Evolutionary conservation across 2,113 vertebrate species (phyloP), one percentile per base, ranked within the genome.

Genomic region (Myrmecobius fasciatus): DNA sequence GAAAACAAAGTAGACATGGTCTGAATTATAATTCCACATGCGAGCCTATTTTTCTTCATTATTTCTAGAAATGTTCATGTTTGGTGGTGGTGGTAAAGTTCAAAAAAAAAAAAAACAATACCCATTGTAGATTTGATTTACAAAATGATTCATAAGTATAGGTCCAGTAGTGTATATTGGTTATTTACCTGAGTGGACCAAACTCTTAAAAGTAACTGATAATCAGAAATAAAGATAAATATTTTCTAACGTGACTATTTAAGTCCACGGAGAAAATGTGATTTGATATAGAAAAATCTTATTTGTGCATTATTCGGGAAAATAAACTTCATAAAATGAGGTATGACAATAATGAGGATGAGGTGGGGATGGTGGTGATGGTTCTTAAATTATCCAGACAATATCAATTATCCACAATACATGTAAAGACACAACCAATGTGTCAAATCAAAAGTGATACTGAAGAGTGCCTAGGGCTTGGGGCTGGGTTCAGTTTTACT

Each of bases 261-360:
- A 94, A 94, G 48, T 92, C 92, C 31, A 53, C 43, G 91, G 53
- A 48, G 83, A 95, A 54, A 43, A 53, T 49, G 94, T 89, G 95
- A 89, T 53, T 14, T 91, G 47, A 92, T 60, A 92, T 89, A 1
- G 56, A 83, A 49, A 90, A 89, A 56, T 95, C 1, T 43, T 49
- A n/a, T 25, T 96, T 83, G 31, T 43, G 22, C 48, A 25, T 47
- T 22, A 46, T 88, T 36, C n/a, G 93, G 89, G 8, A 51, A 52
- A 31, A 53, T 43, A 52, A 83, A 10, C 89, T 92, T 52, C 12
- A 1, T 90, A 36, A 51, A 92, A 67, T 89, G 47, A 89, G 56
- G 25, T 56, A 48, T n/a, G 91, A 91, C 48, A 26, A 4, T 88
- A 94, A 28, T 24, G 54, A 46, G 22, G 25, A 22, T 90, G 48